These are phyloP conservation scores for Melangyna quadrimaculata DNA, from an alignment of 2,888 invertebrate genomes.

Conservation along the genomic window DNA sequence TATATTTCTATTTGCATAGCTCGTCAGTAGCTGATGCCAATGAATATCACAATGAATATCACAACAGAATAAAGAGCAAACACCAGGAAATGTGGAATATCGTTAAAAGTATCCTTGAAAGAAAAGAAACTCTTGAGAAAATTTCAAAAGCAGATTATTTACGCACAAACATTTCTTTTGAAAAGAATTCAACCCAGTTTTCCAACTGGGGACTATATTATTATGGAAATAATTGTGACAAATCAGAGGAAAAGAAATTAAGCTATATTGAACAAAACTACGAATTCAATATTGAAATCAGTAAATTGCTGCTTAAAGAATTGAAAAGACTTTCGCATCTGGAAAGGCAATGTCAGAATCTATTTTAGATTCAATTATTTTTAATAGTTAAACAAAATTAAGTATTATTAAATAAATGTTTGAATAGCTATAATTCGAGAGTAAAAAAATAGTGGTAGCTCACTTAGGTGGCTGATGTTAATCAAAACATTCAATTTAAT, in stretches of 20 bases:
- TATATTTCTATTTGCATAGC: neutral
- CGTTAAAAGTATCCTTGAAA: slow-evolving; percentile 31
- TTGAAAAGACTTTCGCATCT: slow-evolving; percentile 39
- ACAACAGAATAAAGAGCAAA: slow-evolving; percentile 39
- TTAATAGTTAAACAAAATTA: too few species aligned
- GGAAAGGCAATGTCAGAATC: slow-evolving; percentile 49
- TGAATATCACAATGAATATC: slow-evolving; percentile 13
- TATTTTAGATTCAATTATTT: neutral
- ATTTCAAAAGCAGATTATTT: neutral
- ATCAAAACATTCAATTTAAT: too few species aligned
- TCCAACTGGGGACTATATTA: neutral
- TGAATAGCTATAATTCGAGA: too few species aligned
- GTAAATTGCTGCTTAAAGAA: slow-evolving; percentile 51
- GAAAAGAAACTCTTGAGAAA: slow-evolving; percentile 35
- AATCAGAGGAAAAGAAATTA: neutral
- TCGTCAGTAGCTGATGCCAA: neutral
- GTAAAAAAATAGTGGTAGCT: too few species aligned
- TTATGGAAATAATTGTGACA: neutral
- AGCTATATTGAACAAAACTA: slow-evolving; percentile 29
- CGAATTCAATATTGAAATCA: slow-evolving; percentile 53
- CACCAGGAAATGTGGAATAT: slow-evolving; percentile 61
- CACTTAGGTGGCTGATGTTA: too few species aligned
- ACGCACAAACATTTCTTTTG: neutral
- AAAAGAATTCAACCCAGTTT: neutral
- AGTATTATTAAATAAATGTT: too few species aligned